Conservation (phyloP, 2,888 invertebrate species). For the Nomada goodeniana region DNA sequence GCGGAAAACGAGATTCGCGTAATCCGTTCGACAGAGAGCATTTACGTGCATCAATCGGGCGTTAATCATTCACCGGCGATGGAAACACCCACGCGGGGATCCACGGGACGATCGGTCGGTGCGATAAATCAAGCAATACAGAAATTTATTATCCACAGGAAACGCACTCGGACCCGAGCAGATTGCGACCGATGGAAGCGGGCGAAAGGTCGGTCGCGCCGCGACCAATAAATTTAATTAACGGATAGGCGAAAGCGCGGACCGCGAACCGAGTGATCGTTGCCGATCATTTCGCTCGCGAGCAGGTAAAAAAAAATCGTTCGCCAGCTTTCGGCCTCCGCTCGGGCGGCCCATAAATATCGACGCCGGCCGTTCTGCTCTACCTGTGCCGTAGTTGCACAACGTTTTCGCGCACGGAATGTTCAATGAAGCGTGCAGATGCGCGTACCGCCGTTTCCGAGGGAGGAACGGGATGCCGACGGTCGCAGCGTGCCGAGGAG, state of each 20-base stretch:
- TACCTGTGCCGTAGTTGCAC: conserved; percentile 63
- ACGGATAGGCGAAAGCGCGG: conserved; percentile 60
- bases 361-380: conserved; percentile 55
- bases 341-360: conserved; percentile 69
- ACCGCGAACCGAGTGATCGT: conserved; percentile 8
- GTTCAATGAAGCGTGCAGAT: conserved; percentile 77
- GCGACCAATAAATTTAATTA: conserved; percentile 66
- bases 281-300: conserved; percentile 25
- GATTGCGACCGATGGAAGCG: conserved; percentile 12
- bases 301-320: conserved; percentile 26
- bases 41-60: conserved; percentile 25
- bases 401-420: conserved; percentile 75
- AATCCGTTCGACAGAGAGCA: conserved; percentile 5
- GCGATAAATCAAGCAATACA: conserved; percentile 54
- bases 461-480: conserved; percentile 2
- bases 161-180: conserved; percentile 19
- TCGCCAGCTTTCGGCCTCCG: conserved; percentile 54
- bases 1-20: background rate
- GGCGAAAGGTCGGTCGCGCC: conserved; percentile 40
- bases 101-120: conserved; percentile 29
- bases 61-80: conserved; percentile 30
- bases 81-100: conserved; percentile 39
- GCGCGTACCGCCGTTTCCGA: conserved; percentile 50
- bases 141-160: conserved; percentile 54
- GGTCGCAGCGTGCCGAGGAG: conserved; percentile 3